These are phyloP conservation scores for Hyla sarda DNA, from an alignment of 2,113 vertebrate genomes.

Conservation along the genomic window DNA sequence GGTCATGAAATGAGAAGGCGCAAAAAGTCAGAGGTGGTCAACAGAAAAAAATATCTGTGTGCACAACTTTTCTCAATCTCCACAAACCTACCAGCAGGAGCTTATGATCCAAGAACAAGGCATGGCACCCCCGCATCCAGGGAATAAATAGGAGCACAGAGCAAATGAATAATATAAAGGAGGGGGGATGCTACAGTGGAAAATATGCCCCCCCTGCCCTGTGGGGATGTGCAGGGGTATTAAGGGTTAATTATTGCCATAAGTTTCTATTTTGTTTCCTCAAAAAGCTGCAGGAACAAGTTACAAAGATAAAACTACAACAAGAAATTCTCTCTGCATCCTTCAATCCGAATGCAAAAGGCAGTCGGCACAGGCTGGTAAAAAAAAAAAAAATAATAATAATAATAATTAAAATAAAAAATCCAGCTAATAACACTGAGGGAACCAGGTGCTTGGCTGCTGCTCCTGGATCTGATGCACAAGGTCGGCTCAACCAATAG, in stretches of 20 bases:
- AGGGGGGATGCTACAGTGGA: slow-evolving; percentile 54
- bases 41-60: slow-evolving; percentile 46
- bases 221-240: slow-evolving; percentile 28
- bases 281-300: slow-evolving; percentile 55
- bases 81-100: slow-evolving; percentile 50
- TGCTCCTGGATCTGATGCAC: slow-evolving; percentile 30
- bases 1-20: slow-evolving; percentile 42
- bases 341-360: slow-evolving; percentile 50
- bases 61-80: slow-evolving; percentile 47
- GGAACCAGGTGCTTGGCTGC: slow-evolving; percentile 26
- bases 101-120: slow-evolving; percentile 56
- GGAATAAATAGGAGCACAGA: slow-evolving; percentile 58
- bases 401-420: no score
- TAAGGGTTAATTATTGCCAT: slow-evolving; percentile 57
- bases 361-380: slow-evolving; percentile 43
- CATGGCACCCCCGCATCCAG: slow-evolving; percentile 57
- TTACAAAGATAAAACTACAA: slow-evolving; percentile 58
- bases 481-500: slow-evolving; percentile 40
- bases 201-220: slow-evolving; percentile 30
- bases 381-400: slow-evolving; percentile 30
- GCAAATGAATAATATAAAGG: slow-evolving; percentile 51
- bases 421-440: slow-evolving; percentile 51
- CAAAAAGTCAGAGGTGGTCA: slow-evolving; percentile 24
- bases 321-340: slow-evolving; percentile 52
- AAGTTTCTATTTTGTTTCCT: slow-evolving; percentile 55